Base-by-base conservation (phyloP, 2,113 vertebrate genomes). In the Corythornis madagascariensis region DNA sequence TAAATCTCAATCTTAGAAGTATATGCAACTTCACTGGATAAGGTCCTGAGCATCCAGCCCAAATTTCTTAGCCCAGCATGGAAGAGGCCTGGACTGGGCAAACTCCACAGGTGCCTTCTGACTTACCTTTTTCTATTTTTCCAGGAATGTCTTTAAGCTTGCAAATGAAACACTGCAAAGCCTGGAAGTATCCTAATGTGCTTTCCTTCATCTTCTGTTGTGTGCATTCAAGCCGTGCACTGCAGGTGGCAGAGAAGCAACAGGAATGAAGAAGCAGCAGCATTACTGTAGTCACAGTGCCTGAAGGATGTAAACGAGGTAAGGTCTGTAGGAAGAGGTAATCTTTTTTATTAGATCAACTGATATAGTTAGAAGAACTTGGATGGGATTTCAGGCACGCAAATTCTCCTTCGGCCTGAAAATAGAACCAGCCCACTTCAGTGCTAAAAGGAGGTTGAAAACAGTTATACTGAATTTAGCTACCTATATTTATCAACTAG, bases 161-260 rank as follows among this genome's bases (percentile, higher is more conserved):
- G 31, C 6, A 88, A 66, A 72, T 20, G 25, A 80, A 95, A 74
- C 20, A 31, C 22, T 24, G 5, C 16, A 15, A 82, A 72, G 29
- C 24, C 38, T 76, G 57, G 55, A 82, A 90, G 87, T 61, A 86
- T 8, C 16, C 42, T 45, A 13, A n/a, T 64, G 29, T 24, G 9
- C 28, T 80, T 88, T 31, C 42, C 8, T 28, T 59, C 6, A 9
- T 61, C 40, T 16, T 69, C 25, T 61, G 5, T 26, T 35, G 33
- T 83, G 80, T 73, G 55, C 25, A 50, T 89, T 76, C 74, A 83
- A 47, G 67, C 52, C 80, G 26, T 25, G 16, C 71, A 74, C 95
- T 96, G 94, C 75, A 96, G 94, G 89, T 94, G 95, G 96, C 91
- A 96, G 91, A 92, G 84, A 52, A 93, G 91, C 52, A 83, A 47